Evolutionary conservation across 2,797 vertebrate species (phyloP), one percentile per base, ranked within the genome.

Genomic region (Podargus strigoides): DNA sequence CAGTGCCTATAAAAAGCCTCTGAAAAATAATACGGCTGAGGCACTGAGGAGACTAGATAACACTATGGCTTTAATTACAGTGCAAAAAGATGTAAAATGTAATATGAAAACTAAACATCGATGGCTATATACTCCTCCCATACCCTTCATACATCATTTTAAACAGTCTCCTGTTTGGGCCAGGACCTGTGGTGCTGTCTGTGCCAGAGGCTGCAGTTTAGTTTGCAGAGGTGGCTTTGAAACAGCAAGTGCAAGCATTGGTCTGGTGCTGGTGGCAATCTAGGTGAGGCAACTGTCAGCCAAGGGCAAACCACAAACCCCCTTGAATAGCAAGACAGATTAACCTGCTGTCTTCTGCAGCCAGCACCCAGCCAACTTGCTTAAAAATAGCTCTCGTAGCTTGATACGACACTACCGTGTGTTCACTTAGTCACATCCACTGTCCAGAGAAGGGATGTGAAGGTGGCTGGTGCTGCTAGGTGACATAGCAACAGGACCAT

Each of bases 191-290:
- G 46, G 18, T 4, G 14, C 2, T 21, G 32, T 0, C 28, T 78
- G 58, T 3, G 4, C 42, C 21, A 9, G 24, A 42, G 39, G 32
- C 59, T 76, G 58, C 53, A n/a, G 56, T 23, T 32, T 1, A 1
- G 21, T 3, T 10, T 14, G 12, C 37, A 32, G 37, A 39, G 46
- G 19, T 32, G 67, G 14, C 24, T 83, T 49, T 68, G 75, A 24
- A 66, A 30, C 0, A 2, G 21, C 0, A 0, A 34, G 41, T 0
- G 1, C 5, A 5, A 18, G 36, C 12, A 2, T 73, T 8, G 7
- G 8, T 2, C 22, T 23, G n/a, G n/a, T 46, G 50, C 85, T 73
- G 36, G 42, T 19, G 22, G 49, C 49, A 21, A 2, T 9, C 0
- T 0, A 30, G 39, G 19, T 42, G 22, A 34, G 37, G 53, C 28